Base-by-base conservation (phyloP, 2,797 vertebrate species). In the Neostethus bicornis region DNA sequence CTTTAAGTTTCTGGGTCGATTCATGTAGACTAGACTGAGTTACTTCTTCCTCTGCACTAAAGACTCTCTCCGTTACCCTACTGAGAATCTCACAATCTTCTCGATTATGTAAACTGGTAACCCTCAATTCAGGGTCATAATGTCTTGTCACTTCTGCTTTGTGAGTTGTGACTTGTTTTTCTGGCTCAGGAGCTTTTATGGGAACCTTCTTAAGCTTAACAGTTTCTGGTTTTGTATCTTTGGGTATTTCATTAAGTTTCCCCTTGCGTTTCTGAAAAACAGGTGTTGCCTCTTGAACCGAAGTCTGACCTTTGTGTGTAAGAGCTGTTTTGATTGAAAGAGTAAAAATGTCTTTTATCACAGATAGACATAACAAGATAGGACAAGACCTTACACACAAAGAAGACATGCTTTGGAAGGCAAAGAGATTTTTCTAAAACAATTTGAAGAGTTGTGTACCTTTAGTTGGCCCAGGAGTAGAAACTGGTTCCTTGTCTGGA, bases 401-500 rank as follows among this genome's bases (percentile, higher is more conserved):
- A 49, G 12, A 58, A 52, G 21, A 55, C 11, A 38, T 3, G 24
- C 42, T 3, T 47, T 39, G 41, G 21, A 9, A 31, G 11, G 34
- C 50, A 10, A 25, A 53, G 7, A 13, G 3, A 26, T 31, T 14
- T 39, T 23, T 17, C 38, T 28, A 7, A 38, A 38, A 9, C 2
- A 52, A 19, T 2, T 8, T 7, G 11, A 24, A 21, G 51, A 42
- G 65, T 71, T 57, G 8, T 72, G 73, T 95, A 98, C 96, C 96
- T 96, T 95, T 98, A 71, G 93, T 94, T 61, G 94, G 93, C 71
- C 95, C 93, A 45, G 96, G 96, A 49, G 90, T 67, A 47, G 91
- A 89, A 60, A 96, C 91, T 10, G 95, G 95, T 63, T 74, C 89
- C 59, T 84, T 90, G 71, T 91, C 91, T 91, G 87, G 58, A 90